Conservation (phyloP, 2,113 vertebrate genomes). For the Urocitellus parryii region DNA sequence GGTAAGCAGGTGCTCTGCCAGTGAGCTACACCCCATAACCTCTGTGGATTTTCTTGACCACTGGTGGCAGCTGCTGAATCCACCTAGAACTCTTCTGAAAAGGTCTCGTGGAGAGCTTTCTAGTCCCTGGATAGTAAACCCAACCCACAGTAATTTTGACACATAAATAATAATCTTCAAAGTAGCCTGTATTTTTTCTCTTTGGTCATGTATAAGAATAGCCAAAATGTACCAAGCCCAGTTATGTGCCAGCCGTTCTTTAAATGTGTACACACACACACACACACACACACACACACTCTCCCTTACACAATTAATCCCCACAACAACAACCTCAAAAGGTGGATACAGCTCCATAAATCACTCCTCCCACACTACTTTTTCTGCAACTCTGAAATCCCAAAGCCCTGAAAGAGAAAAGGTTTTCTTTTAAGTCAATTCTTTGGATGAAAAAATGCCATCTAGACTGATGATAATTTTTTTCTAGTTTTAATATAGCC, state of each 20-base stretch:
- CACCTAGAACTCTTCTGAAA: neutral
- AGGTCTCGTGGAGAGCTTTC: neutral
- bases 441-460: neutral
- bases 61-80: neutral
- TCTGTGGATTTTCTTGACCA: neutral
- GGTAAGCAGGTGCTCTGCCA: neutral
- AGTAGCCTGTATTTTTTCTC: neutral
- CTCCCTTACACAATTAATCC: neutral
- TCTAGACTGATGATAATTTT: neutral
- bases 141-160: neutral
- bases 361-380: too few species aligned
- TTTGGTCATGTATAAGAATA: neutral
- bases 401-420: neutral
- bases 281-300: too few species aligned
- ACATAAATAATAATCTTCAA: neutral
- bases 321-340: neutral
- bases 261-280: neutral
- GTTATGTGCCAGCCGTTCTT: neutral
- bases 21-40: too few species aligned
- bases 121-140: neutral
- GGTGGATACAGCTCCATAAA: rapidly evolving
- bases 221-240: neutral
- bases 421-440: neutral
- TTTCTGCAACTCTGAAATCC: neutral
- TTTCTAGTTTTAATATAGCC: neutral